Base-by-base conservation (phyloP, 2,797 vertebrate species). In the Acomys russatus region DNA sequence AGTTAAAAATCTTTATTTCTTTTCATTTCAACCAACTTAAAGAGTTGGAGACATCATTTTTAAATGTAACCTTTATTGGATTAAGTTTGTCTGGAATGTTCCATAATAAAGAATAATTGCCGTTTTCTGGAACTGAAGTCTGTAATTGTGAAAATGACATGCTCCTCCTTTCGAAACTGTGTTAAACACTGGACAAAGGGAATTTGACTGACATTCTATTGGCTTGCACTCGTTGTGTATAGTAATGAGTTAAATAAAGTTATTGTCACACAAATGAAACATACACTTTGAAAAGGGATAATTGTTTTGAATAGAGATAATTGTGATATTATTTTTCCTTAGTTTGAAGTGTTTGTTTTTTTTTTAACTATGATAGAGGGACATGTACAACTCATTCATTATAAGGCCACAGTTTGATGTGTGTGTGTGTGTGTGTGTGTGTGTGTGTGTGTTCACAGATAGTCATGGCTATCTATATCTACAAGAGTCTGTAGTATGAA, bases 141-240 rank as follows among this genome's bases (percentile, higher is more conserved):
- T 94, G 82, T 94, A 74, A 95, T 95, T 96, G 93, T 68, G 56
- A 97, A 97, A 95, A 49, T 85, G 95, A 73, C 93, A 71, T 18
- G 70, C 74, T 97, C 51, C 74, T 97, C 51, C 51, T 94, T 97
- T 97, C 87, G 79, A 96, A 71, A 96, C 71, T 91, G 18, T 90
- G 61, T 90, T 86, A 90, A n/a, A 76, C 25, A 88, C 59, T 35
- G 20, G 44, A 66, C 9, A 91, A 84, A 80, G 25, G 85, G 28
- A 77, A 78, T 14, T 64, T 92, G 96, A 78, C 3, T 3, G 14
- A 82, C 18, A 44, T 78, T 84, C 87, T 38, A 6, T 71, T 56
- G 6, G 25, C n/a, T 56, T 73, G 4, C 14, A 87, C 28, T 28
- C 14, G 38, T 20, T 59, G 7, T 11, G 38, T 51, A 35, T 54